These are phyloP conservation scores for Mormyrus lacerda DNA, from an alignment of 2,113 vertebrate genomes.

Conservation along the genomic window DNA sequence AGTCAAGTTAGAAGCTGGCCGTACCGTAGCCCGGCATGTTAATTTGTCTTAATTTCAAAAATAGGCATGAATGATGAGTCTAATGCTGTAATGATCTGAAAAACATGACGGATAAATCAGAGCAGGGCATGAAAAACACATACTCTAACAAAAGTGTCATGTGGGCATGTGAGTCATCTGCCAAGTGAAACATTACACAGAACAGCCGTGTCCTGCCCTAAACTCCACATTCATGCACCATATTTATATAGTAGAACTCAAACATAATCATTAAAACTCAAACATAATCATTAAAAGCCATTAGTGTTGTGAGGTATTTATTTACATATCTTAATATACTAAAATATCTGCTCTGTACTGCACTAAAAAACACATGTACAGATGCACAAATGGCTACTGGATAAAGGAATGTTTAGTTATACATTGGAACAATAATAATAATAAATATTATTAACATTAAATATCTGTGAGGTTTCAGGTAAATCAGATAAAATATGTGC, in stretches of 20 bases:
- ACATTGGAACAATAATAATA: background rate
- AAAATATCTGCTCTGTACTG: background rate
- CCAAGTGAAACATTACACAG: background rate
- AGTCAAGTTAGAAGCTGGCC: background rate
- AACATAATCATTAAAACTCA: background rate
- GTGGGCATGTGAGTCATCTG: background rate
- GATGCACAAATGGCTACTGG: background rate
- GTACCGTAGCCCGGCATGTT: background rate
- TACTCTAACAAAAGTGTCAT: background rate
- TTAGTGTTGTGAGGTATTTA: background rate
- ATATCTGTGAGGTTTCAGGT: background rate
- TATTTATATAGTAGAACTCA: background rate
- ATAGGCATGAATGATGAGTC: slow-evolving; percentile 1
- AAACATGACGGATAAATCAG: background rate
- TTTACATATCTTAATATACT: background rate
- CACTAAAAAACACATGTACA: background rate
- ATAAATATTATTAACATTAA: background rate
- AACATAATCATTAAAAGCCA: background rate
- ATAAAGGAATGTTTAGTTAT: background rate
- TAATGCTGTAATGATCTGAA: background rate
- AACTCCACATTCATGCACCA: background rate
- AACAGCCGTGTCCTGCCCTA: background rate
- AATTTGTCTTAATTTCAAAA: background rate
- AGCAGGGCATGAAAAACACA: background rate
- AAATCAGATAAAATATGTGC: background rate